These are phyloP conservation scores for Liopterus haemorrhoidalis DNA, from an alignment of 2,888 invertebrate species.

Conservation along the genomic window DNA sequence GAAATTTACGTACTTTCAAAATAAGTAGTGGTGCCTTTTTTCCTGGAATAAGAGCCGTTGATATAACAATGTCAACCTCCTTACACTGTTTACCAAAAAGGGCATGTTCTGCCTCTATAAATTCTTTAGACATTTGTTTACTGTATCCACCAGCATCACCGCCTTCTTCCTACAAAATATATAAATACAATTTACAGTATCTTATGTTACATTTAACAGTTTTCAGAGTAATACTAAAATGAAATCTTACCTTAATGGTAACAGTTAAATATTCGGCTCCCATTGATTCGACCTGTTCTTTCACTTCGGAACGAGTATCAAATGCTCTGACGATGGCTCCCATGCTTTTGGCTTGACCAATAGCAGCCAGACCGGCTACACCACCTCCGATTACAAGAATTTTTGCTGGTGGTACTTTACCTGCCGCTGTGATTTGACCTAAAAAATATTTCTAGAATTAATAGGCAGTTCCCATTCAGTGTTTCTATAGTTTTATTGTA, in stretches of 20 bases:
- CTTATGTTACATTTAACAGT: constrained; percentile 9
- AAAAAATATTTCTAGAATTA: too few species aligned
- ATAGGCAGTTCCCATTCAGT: too few species aligned
- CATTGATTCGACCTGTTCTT: constrained; percentile 80
- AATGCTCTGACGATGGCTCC: constrained; percentile 85
- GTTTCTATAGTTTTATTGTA: too few species aligned
- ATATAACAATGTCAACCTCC: constrained; percentile 80
- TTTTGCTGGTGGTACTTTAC: constrained; percentile 83
- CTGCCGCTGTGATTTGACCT: constrained; percentile 87
- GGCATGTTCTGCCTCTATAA: constrained; percentile 78
- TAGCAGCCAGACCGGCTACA: constrained; percentile 81
- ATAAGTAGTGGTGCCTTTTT: constrained; percentile 76
- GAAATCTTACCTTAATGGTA: constrained; percentile 56
- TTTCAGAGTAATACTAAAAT: constrained; percentile 1
- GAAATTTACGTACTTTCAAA: constrained; percentile 55
- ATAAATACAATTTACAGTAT: constrained; percentile 5
- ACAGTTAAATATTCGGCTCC: constrained; percentile 84
- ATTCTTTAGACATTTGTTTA: constrained; percentile 81
- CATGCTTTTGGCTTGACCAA: constrained; percentile 81
- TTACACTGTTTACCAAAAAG: constrained; percentile 80
- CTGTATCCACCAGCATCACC: constrained; percentile 71
- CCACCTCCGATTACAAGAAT: constrained; percentile 84
- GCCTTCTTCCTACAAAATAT: constrained; percentile 57
- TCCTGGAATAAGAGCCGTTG: constrained; percentile 86
- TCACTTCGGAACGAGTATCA: constrained; percentile 76